These are phyloP conservation scores for Clarias laeviceps DNA, from an alignment of 2,797 vertebrate species.

Conservation along the genomic window DNA sequence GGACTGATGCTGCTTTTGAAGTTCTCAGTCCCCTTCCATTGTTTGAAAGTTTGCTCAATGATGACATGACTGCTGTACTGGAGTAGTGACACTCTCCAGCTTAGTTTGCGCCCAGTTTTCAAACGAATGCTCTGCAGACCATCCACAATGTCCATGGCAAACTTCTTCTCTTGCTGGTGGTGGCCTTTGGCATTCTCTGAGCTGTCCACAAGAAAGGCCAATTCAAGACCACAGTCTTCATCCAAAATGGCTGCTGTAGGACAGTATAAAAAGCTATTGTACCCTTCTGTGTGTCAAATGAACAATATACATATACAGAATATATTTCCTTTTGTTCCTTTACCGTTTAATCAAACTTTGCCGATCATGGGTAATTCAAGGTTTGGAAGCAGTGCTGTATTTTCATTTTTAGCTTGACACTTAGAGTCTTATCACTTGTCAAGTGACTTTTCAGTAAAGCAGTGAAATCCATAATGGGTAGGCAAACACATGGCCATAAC, in stretches of 20 bases:
- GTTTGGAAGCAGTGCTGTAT: not conserved
- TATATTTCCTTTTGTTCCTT: not conserved
- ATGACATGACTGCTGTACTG: conserved; percentile 92
- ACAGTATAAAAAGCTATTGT: not conserved
- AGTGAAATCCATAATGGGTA: not conserved
- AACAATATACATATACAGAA: not conserved
- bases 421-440: conserved; percentile 4
- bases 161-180: conserved; percentile 85
- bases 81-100: conserved; percentile 82
- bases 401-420: not conserved
- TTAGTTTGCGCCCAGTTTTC: conserved; percentile 75
- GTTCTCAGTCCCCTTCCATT: conserved; percentile 83
- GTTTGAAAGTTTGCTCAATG: conserved; percentile 83
- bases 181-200: conserved; percentile 89
- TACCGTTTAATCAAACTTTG: not conserved
- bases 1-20: conserved; percentile 81
- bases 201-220: conserved; percentile 89
- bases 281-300: not conserved
- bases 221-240: conserved; percentile 86
- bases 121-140: conserved; percentile 78
- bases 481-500: not conserved
- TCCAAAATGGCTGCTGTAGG: conserved; percentile 72
- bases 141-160: conserved; percentile 81
- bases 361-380: not conserved
- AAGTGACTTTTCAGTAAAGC: not conserved